These are phyloP conservation scores for Canis aureus DNA, from an alignment of 2,113 vertebrate genomes.

Conservation along the genomic window DNA sequence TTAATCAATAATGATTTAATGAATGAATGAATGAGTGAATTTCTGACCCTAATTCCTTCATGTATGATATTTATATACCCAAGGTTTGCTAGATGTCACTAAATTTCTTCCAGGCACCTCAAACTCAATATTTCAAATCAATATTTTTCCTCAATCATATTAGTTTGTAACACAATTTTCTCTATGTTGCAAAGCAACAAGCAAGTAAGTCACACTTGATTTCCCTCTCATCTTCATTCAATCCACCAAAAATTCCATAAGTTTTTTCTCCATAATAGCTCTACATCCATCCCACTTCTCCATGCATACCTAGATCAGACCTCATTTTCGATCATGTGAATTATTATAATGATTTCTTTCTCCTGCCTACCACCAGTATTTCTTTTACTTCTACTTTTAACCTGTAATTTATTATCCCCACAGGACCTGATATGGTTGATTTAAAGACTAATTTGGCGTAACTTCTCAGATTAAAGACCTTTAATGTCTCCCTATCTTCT, in stretches of 20 bases:
- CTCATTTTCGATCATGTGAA: background rate
- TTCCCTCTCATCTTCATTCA: background rate
- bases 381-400: background rate
- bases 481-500: background rate
- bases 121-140: conserved; percentile 6
- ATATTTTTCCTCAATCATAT: background rate
- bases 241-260: background rate
- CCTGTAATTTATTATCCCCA: background rate
- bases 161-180: background rate
- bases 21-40: conserved; percentile 33
- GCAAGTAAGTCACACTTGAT: background rate
- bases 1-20: conserved; percentile 49
- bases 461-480: background rate
- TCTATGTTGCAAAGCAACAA: background rate
- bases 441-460: background rate
- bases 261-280: background rate
- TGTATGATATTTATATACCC: background rate
- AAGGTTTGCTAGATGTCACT: background rate
- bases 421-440: background rate
- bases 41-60: background rate
- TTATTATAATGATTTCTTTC: background rate
- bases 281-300: background rate
- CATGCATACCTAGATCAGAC: background rate
- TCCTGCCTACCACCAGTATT: background rate
- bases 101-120: background rate